A percentile compares a stretch with the other conserved stretches of the same genome.
Evolutionary conservation across 2,888 invertebrate species (phyloP).

Genomic region (Rhabditoides inermis): DNA sequence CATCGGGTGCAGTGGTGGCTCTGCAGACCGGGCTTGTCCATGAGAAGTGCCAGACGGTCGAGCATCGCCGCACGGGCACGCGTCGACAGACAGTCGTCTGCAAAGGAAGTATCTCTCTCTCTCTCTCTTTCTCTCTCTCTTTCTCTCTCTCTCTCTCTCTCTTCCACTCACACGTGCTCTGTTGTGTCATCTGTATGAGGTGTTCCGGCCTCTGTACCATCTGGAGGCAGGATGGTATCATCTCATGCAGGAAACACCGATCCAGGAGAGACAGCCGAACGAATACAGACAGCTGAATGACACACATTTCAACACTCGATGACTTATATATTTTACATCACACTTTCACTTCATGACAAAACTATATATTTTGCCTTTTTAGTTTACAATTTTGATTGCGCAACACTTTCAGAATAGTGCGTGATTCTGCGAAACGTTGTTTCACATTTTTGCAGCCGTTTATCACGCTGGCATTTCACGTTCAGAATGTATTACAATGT

Average conservation of each 20-base stretch:
- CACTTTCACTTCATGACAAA: background rate
- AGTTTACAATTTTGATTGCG: no score
- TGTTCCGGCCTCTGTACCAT: slow-evolving; percentile 49
- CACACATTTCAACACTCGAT: background rate
- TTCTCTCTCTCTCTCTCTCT: background rate
- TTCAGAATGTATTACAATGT: no score
- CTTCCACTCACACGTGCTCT: slow-evolving; percentile 41
- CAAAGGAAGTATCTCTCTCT: background rate
- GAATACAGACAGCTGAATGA: slow-evolving; percentile 44
- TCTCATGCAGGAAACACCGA: slow-evolving; percentile 51
- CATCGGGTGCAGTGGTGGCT: slow-evolving; percentile 45
- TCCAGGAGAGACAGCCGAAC: slow-evolving; percentile 50
- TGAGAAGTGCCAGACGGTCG: slow-evolving; percentile 42
- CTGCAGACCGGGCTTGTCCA: slow-evolving; percentile 44
- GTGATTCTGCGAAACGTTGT: no score
- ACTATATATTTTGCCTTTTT: no score
- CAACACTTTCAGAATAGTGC: no score
- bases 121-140: background rate
- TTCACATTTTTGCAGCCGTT: no score
- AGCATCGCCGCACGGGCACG: slow-evolving; percentile 49
- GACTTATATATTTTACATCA: no score
- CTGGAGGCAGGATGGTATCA: slow-evolving; percentile 48
- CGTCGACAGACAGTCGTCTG: slow-evolving; percentile 50
- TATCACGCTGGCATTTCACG: no score
- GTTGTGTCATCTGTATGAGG: slow-evolving; percentile 51